Evolutionary conservation across 2,888 invertebrate species (phyloP), one percentile per base, ranked within the genome.

Genomic region (Limnephilus auricula): DNA sequence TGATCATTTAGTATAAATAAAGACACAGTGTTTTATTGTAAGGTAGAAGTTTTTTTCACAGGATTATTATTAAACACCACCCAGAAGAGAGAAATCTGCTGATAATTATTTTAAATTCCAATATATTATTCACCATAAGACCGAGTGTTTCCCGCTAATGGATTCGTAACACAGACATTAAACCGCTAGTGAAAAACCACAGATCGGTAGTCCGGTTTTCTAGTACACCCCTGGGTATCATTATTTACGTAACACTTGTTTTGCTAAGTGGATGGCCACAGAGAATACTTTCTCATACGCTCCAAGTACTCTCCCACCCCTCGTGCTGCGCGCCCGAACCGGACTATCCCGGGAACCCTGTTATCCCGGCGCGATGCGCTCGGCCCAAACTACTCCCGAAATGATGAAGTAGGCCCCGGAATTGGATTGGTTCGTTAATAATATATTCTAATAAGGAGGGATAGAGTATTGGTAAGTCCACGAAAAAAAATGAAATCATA

Each of bases 201-300:
- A 82, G 32, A 82, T 83, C 45, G 82, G 91, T 50, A 50, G 87
- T 91, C 88, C 91, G 40, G 79, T 40, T 34, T 78, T 31, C 32
- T 78, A 91, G 88, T 79, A 78, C 79, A 78, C 93, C 91, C 91
- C 78, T 31, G 93, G 89, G 93, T 89, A 90, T 90, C 91, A 92
- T 93, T 93, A 92, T 90, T 93, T 92, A 92, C 93, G 91, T 93
- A 93, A 93, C 93, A 93, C 93, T 93, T 92, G 92, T 91, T 93
- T 92, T 92, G 90, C 93, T 93, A 92, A 92, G 93, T 93, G 92
- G 93, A 90, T 84, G 92, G 83, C 85, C 90, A 79, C 90, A 18
- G 88, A 65, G 40, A 65, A 87, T 82, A 90, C 85, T 90, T 84
- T 84, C 84, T 90, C 88, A 90, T 90, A 90, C 90, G 79, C 40